Conservation (phyloP, 2,797 vertebrate genomes). For the Rousettus madagascariensis region DNA sequence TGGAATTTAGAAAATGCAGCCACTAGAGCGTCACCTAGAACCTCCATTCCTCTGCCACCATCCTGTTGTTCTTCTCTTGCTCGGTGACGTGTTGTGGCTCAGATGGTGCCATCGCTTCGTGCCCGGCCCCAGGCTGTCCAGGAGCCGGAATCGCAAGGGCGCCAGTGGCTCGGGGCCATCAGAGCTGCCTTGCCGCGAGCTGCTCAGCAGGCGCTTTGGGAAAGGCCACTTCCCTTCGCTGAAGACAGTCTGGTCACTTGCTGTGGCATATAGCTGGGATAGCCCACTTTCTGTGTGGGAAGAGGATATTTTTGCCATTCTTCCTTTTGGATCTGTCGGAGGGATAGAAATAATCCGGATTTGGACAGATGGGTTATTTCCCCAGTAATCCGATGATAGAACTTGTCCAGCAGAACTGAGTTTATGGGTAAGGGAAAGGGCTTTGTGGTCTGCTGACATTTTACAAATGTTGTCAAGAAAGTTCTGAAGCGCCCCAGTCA, state of each 20-base stretch:
- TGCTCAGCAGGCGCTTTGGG: background rate
- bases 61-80: background rate
- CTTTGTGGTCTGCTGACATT: background rate
- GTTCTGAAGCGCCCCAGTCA: background rate
- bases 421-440: background rate
- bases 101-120: background rate
- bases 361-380: background rate
- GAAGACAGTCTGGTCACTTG: background rate
- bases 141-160: background rate
- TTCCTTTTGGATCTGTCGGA: background rate
- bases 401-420: background rate
- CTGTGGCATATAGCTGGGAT: background rate
- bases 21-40: too few species aligned
- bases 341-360: background rate
- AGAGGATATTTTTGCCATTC: background rate
- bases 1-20: background rate
- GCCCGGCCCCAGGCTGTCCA: accelerated
- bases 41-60: background rate
- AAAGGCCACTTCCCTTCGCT: background rate
- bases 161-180: too few species aligned
- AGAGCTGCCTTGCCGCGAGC: background rate
- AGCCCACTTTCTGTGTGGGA: background rate
- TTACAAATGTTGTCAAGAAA: background rate
- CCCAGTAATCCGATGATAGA: background rate
- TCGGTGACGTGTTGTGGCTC: accelerated